These are phyloP conservation scores for Trimorus sp. DNA, from an alignment of 2,888 invertebrate species.

Conservation along the genomic window DNA sequence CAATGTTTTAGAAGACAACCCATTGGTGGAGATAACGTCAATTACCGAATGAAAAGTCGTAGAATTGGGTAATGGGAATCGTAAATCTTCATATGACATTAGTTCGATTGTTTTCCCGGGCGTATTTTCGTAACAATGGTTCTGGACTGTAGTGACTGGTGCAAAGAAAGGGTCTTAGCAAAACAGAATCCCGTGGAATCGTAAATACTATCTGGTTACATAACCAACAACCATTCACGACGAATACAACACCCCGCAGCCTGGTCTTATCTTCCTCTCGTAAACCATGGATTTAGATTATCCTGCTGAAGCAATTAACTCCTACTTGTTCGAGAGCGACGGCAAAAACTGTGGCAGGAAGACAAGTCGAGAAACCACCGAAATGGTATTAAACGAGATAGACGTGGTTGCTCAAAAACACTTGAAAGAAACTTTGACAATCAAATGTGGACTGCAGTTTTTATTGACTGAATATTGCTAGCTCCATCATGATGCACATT, in stretches of 20 bases:
- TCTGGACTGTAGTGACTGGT: constrained; percentile 21
- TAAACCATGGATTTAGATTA: constrained; percentile 65
- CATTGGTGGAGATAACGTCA: neutral
- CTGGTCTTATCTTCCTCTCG: constrained; percentile 60
- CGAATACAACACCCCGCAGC: constrained; percentile 46
- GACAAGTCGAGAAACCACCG: constrained; percentile 59
- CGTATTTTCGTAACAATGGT: constrained; percentile 20
- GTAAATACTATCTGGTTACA: constrained; percentile 49
- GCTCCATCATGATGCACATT: no score
- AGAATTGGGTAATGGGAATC: no score
- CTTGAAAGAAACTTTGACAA: constrained; percentile 29
- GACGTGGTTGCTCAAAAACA: constrained; percentile 7
- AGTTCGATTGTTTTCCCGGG: constrained; percentile 20
- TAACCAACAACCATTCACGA: constrained; percentile 41
- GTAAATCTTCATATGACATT: constrained; percentile 13
- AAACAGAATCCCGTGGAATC: constrained; percentile 46
- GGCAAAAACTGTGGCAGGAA: constrained; percentile 51
- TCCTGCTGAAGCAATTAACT: constrained; percentile 63
- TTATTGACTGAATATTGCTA: no score
- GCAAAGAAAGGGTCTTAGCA: constrained; percentile 49
- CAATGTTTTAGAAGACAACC: no score
- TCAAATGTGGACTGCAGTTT: constrained; percentile 9
- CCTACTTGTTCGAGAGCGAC: constrained; percentile 52
- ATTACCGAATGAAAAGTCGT: no score
- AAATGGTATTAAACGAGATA: constrained; percentile 52